Evolutionary conservation across 2,888 invertebrate species (phyloP).

Genomic region (Saturnia japonica): DNA sequence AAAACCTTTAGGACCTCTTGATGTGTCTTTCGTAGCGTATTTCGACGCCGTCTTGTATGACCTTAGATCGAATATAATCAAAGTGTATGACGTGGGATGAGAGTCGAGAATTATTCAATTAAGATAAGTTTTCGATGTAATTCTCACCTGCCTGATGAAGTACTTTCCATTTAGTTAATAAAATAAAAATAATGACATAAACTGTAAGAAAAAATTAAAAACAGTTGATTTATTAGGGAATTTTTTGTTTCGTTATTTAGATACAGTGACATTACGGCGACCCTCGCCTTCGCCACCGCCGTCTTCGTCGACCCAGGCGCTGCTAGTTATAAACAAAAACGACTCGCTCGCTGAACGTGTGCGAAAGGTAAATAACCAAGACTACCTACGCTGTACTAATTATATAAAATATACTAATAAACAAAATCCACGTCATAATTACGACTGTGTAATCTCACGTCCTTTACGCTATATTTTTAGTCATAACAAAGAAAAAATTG

Average conservation of each 20-base stretch:
- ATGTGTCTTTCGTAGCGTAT: too few species aligned
- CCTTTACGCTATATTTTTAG: constrained; percentile 5
- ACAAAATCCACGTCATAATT: constrained; percentile 22
- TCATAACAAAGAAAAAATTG: neutral
- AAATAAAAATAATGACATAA: too few species aligned
- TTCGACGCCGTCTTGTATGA: too few species aligned
- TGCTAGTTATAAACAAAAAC: constrained; percentile 84
- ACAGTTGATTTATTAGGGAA: neutral
- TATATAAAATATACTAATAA: constrained; percentile 4
- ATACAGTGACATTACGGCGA: constrained; percentile 75
- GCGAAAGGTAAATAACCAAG: constrained; percentile 78
- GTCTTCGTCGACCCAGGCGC: constrained; percentile 63
- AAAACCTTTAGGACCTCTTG: too few species aligned
- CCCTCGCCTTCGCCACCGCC: constrained; percentile 80
- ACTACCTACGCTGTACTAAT: neutral
- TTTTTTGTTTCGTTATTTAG: constrained; percentile 34
- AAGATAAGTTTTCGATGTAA: neutral
- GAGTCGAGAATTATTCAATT: too few species aligned
- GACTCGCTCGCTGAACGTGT: constrained; percentile 87
- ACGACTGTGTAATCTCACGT: constrained; percentile 15
- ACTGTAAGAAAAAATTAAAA: neutral
- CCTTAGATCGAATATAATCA: too few species aligned
- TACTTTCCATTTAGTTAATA: too few species aligned
- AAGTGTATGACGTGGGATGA: too few species aligned
- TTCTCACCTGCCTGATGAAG: neutral